Percentiles rank a stretch among this genome's conserved stretches.
Evolutionary conservation across 2,113 vertebrate genomes (phyloP).

Genomic region (Tachycineta bicolor): DNA sequence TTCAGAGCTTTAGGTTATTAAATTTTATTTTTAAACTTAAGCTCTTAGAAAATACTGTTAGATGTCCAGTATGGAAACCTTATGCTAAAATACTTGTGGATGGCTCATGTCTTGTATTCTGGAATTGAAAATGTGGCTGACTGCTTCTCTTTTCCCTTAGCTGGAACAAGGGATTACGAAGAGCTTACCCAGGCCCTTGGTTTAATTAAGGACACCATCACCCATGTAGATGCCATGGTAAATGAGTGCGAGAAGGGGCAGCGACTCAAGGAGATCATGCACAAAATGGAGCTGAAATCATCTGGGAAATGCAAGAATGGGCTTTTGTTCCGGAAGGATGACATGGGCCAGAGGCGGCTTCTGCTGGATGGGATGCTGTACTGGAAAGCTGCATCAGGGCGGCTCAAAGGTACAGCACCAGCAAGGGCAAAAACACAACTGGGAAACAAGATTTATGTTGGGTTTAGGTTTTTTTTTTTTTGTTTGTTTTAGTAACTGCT

Average conservation of each 20-base stretch:
- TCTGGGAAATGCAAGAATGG: slow-evolving; percentile 88
- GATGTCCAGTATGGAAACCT: not conserved
- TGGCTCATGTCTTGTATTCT: not conserved
- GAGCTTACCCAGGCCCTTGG: slow-evolving; percentile 82
- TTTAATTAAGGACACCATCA: slow-evolving; percentile 87
- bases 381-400: slow-evolving; percentile 91
- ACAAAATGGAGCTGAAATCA: slow-evolving; percentile 88
- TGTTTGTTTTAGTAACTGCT: slow-evolving; percentile 12
- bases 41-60: not conserved
- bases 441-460: not conserved
- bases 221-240: slow-evolving; percentile 87
- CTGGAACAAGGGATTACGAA: slow-evolving; percentile 82
- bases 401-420: slow-evolving; percentile 85
- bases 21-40: not conserved
- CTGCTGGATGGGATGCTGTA: slow-evolving; percentile 85
- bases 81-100: not conserved
- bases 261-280: slow-evolving; percentile 85
- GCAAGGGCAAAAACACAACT: not conserved
- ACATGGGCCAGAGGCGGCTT: slow-evolving; percentile 81
- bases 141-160: slow-evolving; percentile 65
- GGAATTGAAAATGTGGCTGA: not conserved
- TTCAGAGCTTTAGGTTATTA: not conserved
- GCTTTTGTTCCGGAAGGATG: slow-evolving; percentile 86
- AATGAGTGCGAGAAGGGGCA: slow-evolving; percentile 85
- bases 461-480: not conserved